Percentiles rank a stretch among this genome's conserved stretches.
phyloP scores from a whole-genome alignment of 1,140 invertebrate species.

The Asbolus verrucosus region DNA sequence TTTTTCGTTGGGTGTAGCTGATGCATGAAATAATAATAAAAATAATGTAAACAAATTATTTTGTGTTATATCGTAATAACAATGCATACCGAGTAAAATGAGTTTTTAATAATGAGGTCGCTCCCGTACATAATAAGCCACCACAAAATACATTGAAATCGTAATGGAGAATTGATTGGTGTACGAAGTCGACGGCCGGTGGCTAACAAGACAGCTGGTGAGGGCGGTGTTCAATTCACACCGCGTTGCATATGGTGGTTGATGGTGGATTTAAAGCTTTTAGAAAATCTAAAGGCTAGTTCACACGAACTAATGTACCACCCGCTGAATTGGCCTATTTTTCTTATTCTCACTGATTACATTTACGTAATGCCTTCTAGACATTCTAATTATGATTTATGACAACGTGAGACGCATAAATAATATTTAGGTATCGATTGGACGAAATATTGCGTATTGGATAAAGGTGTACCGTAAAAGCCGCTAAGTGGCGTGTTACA shows the following conservation, averaged over 20 bases:
- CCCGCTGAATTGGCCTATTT: too few relatives aligned
- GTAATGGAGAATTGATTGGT: conserved; percentile 58
- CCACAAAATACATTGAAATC: conserved; percentile 47
- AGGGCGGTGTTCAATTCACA: conserved; percentile 44
- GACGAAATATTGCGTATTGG: too few relatives aligned
- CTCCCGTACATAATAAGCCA: conserved; percentile 49
- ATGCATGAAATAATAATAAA: conserved; percentile 3
- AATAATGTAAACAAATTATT: conserved; percentile 33
- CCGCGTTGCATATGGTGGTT: conserved; percentile 20
- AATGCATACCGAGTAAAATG: conserved; percentile 46
- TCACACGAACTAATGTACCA: neutral
- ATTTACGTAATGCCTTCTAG: too few relatives aligned
- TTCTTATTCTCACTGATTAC: too few relatives aligned
- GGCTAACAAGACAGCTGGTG: conserved; percentile 56
- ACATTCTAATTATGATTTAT: neutral
- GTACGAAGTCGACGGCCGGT: conserved; percentile 41
- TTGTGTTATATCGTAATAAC: neutral
- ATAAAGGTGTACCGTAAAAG: too few relatives aligned
- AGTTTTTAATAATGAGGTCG: conserved; percentile 56
- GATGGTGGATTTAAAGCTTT: conserved; percentile 7
- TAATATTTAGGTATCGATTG: too few relatives aligned
- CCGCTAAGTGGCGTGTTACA: too few relatives aligned
- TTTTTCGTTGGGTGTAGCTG: neutral
- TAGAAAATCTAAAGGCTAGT: conserved; percentile 8
- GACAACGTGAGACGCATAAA: neutral